These are phyloP conservation scores for Patiria miniata DNA, from an alignment of 35 echinoderm and acorn worm species.

Conservation along the genomic window DNA sequence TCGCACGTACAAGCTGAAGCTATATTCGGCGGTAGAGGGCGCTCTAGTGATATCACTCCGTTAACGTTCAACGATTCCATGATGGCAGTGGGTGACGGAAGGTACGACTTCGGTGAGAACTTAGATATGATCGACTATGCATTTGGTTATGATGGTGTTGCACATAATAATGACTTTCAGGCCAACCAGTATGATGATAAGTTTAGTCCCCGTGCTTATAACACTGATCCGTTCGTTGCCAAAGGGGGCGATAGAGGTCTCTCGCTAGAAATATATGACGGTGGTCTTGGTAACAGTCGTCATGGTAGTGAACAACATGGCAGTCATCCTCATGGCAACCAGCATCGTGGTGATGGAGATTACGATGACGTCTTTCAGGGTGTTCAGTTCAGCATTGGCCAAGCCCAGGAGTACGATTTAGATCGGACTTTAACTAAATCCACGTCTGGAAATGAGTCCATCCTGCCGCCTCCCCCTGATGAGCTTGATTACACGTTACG, in stretches of 20 bases:
- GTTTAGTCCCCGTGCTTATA: slow-evolving; percentile 34
- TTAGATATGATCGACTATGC: slow-evolving; percentile 11
- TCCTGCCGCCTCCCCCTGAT: slow-evolving; percentile 43
- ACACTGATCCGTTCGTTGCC: background rate
- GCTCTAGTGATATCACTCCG: slow-evolving; percentile 16
- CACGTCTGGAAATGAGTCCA: background rate
- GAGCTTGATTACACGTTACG: slow-evolving; percentile 43
- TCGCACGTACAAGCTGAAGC: slow-evolving; percentile 78
- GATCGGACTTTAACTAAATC: slow-evolving; percentile 23
- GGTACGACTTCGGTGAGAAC: slow-evolving; percentile 10
- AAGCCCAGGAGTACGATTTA: slow-evolving; percentile 22
- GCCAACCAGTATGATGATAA: background rate
- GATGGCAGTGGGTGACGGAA: slow-evolving; percentile 37
- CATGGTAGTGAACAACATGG: slow-evolving; percentile 10
- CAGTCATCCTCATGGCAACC: slow-evolving; percentile 1
- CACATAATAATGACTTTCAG: slow-evolving; percentile 6
- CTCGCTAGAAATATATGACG: background rate
- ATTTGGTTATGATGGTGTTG: background rate
- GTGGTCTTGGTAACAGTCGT: background rate
- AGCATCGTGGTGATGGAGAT: slow-evolving; percentile 20
- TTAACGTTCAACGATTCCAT: slow-evolving; percentile 54
- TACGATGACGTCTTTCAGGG: too few species aligned
- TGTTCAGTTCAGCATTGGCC: too few species aligned
- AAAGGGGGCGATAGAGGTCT: background rate
- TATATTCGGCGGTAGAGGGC: slow-evolving; percentile 60